Conservation (phyloP, 2,113 vertebrate genomes). For the Setophaga petechia region DNA sequence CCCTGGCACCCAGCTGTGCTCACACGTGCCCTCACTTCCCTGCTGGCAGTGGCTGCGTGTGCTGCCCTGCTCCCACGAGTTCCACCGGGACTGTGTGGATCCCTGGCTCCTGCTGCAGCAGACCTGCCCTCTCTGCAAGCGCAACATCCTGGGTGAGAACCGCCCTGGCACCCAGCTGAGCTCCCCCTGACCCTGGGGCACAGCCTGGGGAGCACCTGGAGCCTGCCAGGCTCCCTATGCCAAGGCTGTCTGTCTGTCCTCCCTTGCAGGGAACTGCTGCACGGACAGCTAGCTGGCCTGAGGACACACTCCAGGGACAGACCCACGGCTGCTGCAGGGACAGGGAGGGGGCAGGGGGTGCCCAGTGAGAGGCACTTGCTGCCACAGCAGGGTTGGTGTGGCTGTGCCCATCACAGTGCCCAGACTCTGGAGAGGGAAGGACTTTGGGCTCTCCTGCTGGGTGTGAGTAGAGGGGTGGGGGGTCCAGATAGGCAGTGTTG, state of each 20-base stretch:
- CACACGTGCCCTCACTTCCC: rapidly evolving
- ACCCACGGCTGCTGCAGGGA: neutral
- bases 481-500: neutral
- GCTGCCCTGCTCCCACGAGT: slow-evolving; percentile 91
- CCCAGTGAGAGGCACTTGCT: rapidly evolving
- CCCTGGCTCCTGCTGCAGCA: slow-evolving; percentile 93
- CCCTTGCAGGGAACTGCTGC: slow-evolving; percentile 40
- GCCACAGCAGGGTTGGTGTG: rapidly evolving
- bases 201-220: rapidly evolving
- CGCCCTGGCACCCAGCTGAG: rapidly evolving
- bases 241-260: neutral
- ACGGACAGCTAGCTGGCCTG: neutral
- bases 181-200: neutral
- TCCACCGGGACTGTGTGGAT: slow-evolving; percentile 93
- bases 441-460: neutral
- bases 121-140: slow-evolving; percentile 95
- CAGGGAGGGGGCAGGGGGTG: neutral
- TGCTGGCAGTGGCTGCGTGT: slow-evolving; percentile 86
- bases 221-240: rapidly evolving
- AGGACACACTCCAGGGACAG: neutral
- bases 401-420: neutral
- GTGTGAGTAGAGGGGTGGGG: neutral
- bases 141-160: slow-evolving; percentile 85
- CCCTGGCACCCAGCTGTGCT: neutral
- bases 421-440: rapidly evolving